Percentiles rank a stretch among this genome's conserved stretches.
Conservation (phyloP, 1,140 invertebrate species). For the Conus betulinus region DNA sequence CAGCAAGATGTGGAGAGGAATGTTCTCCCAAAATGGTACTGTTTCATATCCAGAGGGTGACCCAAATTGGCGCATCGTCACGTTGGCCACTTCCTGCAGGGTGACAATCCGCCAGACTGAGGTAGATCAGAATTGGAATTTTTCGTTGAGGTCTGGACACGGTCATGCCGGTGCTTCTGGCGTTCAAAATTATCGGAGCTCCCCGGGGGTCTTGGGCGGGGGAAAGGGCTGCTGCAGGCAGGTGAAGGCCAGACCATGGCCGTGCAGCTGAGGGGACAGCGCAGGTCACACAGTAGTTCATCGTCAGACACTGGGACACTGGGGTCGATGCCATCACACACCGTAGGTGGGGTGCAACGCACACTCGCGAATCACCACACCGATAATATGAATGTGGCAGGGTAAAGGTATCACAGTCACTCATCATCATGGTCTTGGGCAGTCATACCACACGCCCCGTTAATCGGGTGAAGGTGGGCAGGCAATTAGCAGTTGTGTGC, state of each 20-base stretch:
- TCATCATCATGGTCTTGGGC: conserved; percentile 17
- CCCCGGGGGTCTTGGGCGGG: background rate
- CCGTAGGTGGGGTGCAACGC: conserved; percentile 5
- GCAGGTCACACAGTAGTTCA: background rate
- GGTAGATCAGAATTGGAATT: conserved; percentile 9
- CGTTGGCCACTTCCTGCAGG: background rate
- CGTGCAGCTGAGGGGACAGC: background rate
- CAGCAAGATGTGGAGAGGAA: background rate
- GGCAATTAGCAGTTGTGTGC: background rate
- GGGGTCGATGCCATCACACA: conserved; percentile 23
- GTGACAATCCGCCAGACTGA: conserved; percentile 8
- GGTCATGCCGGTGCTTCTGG: background rate
- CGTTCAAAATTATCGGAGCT: conserved; percentile 1
- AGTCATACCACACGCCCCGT: conserved; percentile 20
- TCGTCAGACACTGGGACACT: conserved; percentile 16
- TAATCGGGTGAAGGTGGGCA: conserved; percentile 17
- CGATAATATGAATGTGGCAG: conserved; percentile 20
- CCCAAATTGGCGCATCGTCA: background rate
- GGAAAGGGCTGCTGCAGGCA: background rate
- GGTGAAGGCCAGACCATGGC: conserved; percentile 18
- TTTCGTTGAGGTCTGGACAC: background rate
- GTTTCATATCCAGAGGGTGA: background rate
- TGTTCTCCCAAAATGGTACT: background rate
- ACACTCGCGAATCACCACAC: background rate
- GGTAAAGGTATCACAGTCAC: conserved; percentile 16